Evolutionary conservation across 2,888 invertebrate genomes (phyloP), one percentile per base, ranked within the genome.

Genomic region (Andrena praecox): DNA sequence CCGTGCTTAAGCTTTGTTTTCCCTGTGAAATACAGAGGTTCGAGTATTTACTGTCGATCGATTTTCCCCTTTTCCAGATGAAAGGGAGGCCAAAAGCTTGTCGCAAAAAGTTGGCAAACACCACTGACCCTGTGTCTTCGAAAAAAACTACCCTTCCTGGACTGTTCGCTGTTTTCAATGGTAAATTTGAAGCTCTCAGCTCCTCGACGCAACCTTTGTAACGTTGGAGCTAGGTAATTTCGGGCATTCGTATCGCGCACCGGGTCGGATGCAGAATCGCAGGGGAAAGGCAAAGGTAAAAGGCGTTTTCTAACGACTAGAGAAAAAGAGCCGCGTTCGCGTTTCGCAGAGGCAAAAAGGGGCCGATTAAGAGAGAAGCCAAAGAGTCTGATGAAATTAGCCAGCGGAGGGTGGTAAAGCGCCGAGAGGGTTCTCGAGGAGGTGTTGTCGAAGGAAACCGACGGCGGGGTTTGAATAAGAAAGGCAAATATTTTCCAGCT

Each of bases 401-500:
- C 24, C n/a, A 20, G 35, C 7, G 20, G 3, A 60, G 31, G 31
- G n/a, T 8, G 60, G 8, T n/a, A 5, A 4, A 27, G 24, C 27
- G 27, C 4, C 4, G 27, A 16, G 24, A 24, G 33, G 8, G 8
- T 7, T 35, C n/a, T n/a, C 5, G 20, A 60, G 29, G 6, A 42
- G 20, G n/a, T 62, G 33, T 31, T 31, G 60, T n/a, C 56, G 56
- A 56, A 24, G 27, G 27, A 20, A 56, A 1, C 16, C 62, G 62
- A 2, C 12, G 33, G 62, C 2, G 33, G 27, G 29, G n/a, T 6
- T 7, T 16, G 42, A 63, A 31, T 27, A 24, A 31, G 72, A 64
- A 24, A 29, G 2, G 71, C 63, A 77, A 77, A 64, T 72, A 56
- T 77, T 64, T 56, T 56, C 63, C 27, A 2, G 0, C 1, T 52